Evolutionary conservation across 1,140 invertebrate species (phyloP), one percentile per base, ranked within the genome.

Genomic region (Philotrypesis tridentata): DNA sequence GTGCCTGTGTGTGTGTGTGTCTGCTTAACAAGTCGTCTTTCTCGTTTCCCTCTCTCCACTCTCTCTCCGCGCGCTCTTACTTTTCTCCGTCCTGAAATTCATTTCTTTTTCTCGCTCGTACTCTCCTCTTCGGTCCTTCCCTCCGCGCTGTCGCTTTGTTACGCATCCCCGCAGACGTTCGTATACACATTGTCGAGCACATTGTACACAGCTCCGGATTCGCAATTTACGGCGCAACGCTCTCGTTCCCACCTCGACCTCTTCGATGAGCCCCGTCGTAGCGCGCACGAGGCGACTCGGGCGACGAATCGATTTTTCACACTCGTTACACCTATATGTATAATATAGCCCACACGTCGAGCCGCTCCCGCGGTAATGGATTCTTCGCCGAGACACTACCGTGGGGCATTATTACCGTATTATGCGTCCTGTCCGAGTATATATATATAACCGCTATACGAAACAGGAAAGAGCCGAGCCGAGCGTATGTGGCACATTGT

Each of bases 161-260:
- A n/a, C n/a, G n/a, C n/a, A n/a, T 37, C 33, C 33, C 33, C 33
- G 33, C 9, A 37, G 33, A n/a, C n/a, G n/a, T n/a, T n/a, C n/a
- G n/a, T n/a, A n/a, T n/a, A n/a, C n/a, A n/a, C n/a, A n/a, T n/a
- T n/a, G n/a, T n/a, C n/a, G n/a, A n/a, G n/a, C n/a, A n/a, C n/a
- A n/a, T 9, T 37, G 3, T 37, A 37, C 9, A 37, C 9, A 37
- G 33, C 21, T n/a, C 29, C 23, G 21, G 27, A 55, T 48, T 73
- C 31, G 71, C 71, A 73, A 55, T 55, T 73, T 73, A 55, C 55
- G 48, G 21, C n/a, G 48, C n/a, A 21, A 55, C 21, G 40, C 31
- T 73, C 21, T 17, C 37, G 33, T 72, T 72, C 25, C 37, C n/a
- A 6, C 48, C 23, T 27, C 37, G 37, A 72, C 33, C 9, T 72